Conservation (phyloP, 2,888 invertebrate genomes). For the Xylophagus ater region DNA sequence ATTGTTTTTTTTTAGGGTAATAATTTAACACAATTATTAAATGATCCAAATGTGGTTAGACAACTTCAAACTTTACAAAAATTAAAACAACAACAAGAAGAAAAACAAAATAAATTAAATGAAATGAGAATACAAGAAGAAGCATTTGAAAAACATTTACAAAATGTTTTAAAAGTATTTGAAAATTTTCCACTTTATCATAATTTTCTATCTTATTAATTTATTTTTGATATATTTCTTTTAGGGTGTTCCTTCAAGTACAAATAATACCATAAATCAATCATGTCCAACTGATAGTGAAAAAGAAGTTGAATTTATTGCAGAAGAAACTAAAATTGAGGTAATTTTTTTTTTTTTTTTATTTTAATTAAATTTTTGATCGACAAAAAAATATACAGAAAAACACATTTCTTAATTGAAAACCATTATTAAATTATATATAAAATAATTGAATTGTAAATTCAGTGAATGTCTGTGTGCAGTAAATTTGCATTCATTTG, state of each 20-base stretch:
- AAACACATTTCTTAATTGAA: too few species aligned
- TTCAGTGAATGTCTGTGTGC: too few species aligned
- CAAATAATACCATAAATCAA: slow-evolving; percentile 39
- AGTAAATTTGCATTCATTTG: too few species aligned
- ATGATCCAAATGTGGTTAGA: slow-evolving; percentile 79
- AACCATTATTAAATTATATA: too few species aligned
- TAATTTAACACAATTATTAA: slow-evolving; percentile 43
- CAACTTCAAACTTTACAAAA: slow-evolving; percentile 73
- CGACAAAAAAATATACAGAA: too few species aligned
- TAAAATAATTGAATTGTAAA: too few species aligned
- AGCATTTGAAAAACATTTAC: slow-evolving; percentile 63
- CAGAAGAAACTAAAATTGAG: slow-evolving; percentile 44
- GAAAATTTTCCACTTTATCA: background rate
- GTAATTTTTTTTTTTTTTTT: too few species aligned
- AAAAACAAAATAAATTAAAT: slow-evolving; percentile 54
- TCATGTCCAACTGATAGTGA: slow-evolving; percentile 43
- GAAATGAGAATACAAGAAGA: slow-evolving; percentile 64
- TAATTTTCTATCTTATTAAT: background rate
- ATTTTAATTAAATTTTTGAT: too few species aligned
- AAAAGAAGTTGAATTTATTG: slow-evolving; percentile 55
- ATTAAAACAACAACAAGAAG: slow-evolving; percentile 48
- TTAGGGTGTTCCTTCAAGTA: too few species aligned
- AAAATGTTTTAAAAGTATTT: slow-evolving; percentile 57
- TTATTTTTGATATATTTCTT: slow-evolving; percentile 1
- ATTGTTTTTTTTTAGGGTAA: slow-evolving; percentile 27